These are phyloP conservation scores for Physella acuta DNA, from an alignment of 1,140 invertebrate species.

Conservation along the genomic window DNA sequence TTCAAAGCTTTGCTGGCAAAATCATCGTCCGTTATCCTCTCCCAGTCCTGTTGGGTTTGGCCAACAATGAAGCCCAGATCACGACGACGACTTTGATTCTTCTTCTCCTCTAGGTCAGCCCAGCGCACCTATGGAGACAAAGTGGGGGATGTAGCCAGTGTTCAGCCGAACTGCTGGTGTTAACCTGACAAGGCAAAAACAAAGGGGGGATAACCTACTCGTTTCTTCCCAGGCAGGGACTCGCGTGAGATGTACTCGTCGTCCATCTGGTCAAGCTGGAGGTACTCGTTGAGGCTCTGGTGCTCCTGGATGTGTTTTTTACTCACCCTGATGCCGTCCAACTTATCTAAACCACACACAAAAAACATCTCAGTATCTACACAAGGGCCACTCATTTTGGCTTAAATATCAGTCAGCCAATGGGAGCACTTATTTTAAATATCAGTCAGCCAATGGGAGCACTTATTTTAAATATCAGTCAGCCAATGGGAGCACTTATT, in stretches of 20 bases:
- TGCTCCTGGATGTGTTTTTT: constrained; percentile 53
- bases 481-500: too few relatives aligned
- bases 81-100: constrained; percentile 84
- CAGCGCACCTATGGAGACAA: constrained; percentile 77
- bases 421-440: too few relatives aligned
- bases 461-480: too few relatives aligned
- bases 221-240: constrained; percentile 81
- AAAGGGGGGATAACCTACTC: constrained; percentile 72
- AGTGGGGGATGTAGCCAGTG: background rate
- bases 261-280: constrained; percentile 74
- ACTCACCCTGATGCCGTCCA: constrained; percentile 75
- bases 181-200: too few relatives aligned
- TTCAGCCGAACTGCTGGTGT: too few relatives aligned
- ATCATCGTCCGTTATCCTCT: constrained; percentile 89
- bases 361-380: too few relatives aligned
- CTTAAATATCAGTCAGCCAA: too few relatives aligned
- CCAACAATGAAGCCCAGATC: constrained; percentile 94
- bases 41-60: constrained; percentile 82
- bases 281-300: constrained; percentile 84
- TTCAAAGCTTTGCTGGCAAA: constrained; percentile 84
- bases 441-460: too few relatives aligned
- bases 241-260: constrained; percentile 67
- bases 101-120: constrained; percentile 94
- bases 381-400: too few relatives aligned
- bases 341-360: constrained; percentile 70